Base-by-base conservation (phyloP, 1,140 invertebrate species). In the Linepithema humile region DNA sequence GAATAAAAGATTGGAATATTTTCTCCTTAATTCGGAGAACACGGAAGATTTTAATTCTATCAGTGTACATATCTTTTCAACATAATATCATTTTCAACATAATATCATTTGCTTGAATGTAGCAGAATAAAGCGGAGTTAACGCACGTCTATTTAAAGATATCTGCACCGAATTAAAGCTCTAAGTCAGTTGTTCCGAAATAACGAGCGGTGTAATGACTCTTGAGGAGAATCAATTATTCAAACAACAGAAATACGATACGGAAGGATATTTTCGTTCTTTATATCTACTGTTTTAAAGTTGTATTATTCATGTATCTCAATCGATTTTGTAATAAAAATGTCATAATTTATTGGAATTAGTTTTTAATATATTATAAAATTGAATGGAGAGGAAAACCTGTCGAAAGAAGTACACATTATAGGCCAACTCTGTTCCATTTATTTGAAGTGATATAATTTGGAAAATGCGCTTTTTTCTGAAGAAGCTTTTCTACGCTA, bases 221-320 rank as follows among this genome's bases (percentile, higher is more conserved):
- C 55, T 57, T 32, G 45, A 59, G 48, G 26, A 12, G n/a, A 60
- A 74, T 82, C 4, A 82, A 73, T 74, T 74, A 82, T 82, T 74
- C 32, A 82, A 48, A 23, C 40, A 62, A 74, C 69, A 74, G 35
- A 82, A 82, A 74, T 74, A 74, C 40, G 15, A 74, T 15, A 17
- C 29, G 55, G n/a, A 45, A 45, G 10, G 23, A 60, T 60, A 82
- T 7, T 43, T 59, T 48, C 40, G 43, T 74, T 74, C 26, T 35
- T 62, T 26, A 73, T 17, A 45, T 7, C 12, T 38, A 57, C 4
- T 45, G 12, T 20, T 69, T 32, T 0, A 43, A 9, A 43, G 9
- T 2, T 43, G 43, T 45, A 45, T 12, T 45, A 45, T 45, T 45
- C 43, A 45, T 15, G 15, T 1, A 6, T 45, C 7, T n/a, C n/a